Base-by-base conservation (phyloP, 2,888 invertebrate genomes). In the Ferrisia virgata region DNA sequence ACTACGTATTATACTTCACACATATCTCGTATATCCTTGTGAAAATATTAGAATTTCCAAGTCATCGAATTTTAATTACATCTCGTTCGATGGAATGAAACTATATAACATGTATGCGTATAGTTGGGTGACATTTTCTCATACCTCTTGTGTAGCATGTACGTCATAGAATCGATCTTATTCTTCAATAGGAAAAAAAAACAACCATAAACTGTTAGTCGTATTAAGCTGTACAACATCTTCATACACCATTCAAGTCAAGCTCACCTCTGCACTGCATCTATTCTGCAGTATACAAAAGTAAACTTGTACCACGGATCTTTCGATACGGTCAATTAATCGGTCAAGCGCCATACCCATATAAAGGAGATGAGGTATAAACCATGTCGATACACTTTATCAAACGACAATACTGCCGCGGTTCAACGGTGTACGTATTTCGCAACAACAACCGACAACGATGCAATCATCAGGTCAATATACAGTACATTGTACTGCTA, bases 41-140 rank as follows among this genome's bases (percentile, higher is more conserved):
- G 28, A 64, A 64, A 76, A 76, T 36, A 53, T 53, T 8, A 33
- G 36, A 76, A 36, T 18, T 13, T 9, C 72, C 36, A 36, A 76
- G 72, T 76, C 72, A 76, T 76, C 72, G 22, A 76, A 76, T 76
- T 76, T 36, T 76, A 76, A 76, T 76, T 76, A 76, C 36, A 64
- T 15, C 64, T 64, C 64, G 25, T 64, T 28, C 22, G 6, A 36
- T 36, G 18, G 53, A 53, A 2, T 40, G 11, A 1, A 64, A 64
- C 64, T 25, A 28, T 64, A 64, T 6, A 2, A 11, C 1, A 8
- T 53, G n/a, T n/a, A n/a, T n/a, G n/a, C n/a, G n/a, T n/a, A n/a
- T n/a, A n/a, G n/a, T 53, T 13, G 53, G 53, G 47, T 53, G 53
- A 64, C 64, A 28, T 64, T 64, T 64, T 64, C 64, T 64, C 64